These are phyloP conservation scores for Larimichthys polyactis DNA, from an alignment of 2,113 vertebrate species.

Conservation along the genomic window DNA sequence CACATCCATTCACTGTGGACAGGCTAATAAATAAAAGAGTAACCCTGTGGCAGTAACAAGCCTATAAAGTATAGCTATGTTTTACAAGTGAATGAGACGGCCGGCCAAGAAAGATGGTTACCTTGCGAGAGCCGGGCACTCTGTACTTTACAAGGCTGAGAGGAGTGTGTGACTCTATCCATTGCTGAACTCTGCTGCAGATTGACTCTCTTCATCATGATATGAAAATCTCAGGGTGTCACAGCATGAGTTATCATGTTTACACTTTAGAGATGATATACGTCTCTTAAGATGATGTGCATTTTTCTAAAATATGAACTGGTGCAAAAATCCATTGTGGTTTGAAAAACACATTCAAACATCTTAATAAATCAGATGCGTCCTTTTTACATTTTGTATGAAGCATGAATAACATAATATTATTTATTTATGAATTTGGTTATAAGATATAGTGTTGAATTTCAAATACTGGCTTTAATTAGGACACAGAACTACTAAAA, in stretches of 20 bases:
- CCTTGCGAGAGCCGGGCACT: conserved; percentile 54
- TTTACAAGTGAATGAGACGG: conserved; percentile 83
- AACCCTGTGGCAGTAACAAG: conserved; percentile 81
- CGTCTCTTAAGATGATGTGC: conserved; percentile 1
- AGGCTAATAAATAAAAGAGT: conserved; percentile 84
- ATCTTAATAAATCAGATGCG: neutral
- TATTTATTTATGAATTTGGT: neutral
- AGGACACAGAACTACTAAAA: neutral
- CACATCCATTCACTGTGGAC: conserved; percentile 76
- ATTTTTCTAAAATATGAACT: conserved; percentile 23
- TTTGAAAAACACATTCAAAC: conserved; percentile 26
- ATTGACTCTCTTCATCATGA: conserved; percentile 68
- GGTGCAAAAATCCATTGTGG: conserved; percentile 19
- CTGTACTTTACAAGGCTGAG: conserved; percentile 73
- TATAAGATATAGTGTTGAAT: neutral
- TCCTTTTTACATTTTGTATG: conserved; percentile 2
- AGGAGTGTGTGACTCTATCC: conserved; percentile 52
- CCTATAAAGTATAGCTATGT: conserved; percentile 82
- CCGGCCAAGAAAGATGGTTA: conserved; percentile 71
- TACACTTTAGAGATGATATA: conserved; percentile 33
- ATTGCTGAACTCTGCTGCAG: conserved; percentile 44
- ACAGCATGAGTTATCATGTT: conserved; percentile 58
- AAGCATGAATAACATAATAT: neutral
- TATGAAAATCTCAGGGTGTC: conserved; percentile 57
- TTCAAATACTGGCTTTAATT: neutral